These are phyloP conservation scores for Erannis defoliaria DNA, from an alignment of 2,888 invertebrate genomes.

Conservation along the genomic window DNA sequence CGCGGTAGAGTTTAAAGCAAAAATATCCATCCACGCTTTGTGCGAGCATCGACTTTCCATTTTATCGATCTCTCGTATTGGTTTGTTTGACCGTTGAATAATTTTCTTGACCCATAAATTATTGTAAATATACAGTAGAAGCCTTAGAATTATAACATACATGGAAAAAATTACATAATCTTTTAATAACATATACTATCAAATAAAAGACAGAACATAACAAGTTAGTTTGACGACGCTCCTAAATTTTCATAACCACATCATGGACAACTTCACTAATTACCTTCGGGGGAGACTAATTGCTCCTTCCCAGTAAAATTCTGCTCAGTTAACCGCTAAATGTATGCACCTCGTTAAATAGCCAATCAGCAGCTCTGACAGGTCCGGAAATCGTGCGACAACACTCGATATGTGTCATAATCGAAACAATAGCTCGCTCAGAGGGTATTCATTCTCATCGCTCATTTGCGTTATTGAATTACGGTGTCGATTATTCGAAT, in stretches of 20 bases:
- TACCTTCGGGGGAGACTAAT: slow-evolving; percentile 43
- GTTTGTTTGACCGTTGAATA: too few species aligned
- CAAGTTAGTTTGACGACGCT: background rate
- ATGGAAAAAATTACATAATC: too few species aligned
- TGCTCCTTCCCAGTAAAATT: slow-evolving; percentile 43
- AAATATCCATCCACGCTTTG: too few species aligned
- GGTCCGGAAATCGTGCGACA: slow-evolving; percentile 42
- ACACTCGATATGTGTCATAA: slow-evolving; percentile 53
- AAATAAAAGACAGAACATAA: too few species aligned
- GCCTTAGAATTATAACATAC: too few species aligned
- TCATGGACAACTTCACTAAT: slow-evolving; percentile 33
- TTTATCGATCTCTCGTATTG: too few species aligned
- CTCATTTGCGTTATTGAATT: slow-evolving; percentile 72
- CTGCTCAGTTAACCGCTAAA: slow-evolving; percentile 59
- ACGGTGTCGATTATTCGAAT: slow-evolving; percentile 63
- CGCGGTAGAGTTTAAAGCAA: too few species aligned
- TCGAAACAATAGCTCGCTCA: slow-evolving; percentile 52
- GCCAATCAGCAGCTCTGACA: slow-evolving; percentile 61
- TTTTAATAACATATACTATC: too few species aligned
- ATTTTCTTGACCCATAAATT: too few species aligned
- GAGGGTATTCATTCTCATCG: slow-evolving; percentile 62
- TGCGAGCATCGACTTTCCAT: too few species aligned
- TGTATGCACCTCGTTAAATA: slow-evolving; percentile 68
- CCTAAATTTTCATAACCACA: slow-evolving; percentile 28
- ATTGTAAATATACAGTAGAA: too few species aligned